Percentiles rank a stretch among this genome's conserved stretches.
phyloP scores from a whole-genome alignment of 2,888 invertebrate genomes.

The Torymus texanus region DNA sequence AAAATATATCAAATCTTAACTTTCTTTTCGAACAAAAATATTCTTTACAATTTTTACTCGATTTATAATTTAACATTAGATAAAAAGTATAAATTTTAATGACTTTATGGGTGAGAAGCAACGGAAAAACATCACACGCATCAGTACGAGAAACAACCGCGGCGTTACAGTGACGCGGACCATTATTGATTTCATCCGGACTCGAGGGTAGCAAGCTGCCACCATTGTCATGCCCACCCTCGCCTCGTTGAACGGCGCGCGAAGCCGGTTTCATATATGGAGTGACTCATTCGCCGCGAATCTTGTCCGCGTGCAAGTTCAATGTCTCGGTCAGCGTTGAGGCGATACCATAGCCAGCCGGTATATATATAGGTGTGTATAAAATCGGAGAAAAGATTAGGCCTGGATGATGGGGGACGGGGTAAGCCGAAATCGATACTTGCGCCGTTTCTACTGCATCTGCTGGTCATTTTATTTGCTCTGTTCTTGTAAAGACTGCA shows the following conservation, averaged over 20 bases:
- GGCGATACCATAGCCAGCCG: too few species aligned
- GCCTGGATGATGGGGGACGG: not conserved
- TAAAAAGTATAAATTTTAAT: too few species aligned
- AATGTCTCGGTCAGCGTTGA: slow-evolving; percentile 10
- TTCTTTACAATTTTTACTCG: too few species aligned
- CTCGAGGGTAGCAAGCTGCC: slow-evolving; percentile 47
- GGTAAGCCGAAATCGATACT: slow-evolving; percentile 28
- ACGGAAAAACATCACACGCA: too few species aligned
- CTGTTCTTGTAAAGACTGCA: too few species aligned
- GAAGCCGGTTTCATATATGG: not conserved
- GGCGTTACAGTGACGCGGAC: not conserved
- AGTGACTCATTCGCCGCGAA: slow-evolving; percentile 52
- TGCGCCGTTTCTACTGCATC: not conserved
- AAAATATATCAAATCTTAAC: too few species aligned
- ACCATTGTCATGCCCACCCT: slow-evolving; percentile 1
- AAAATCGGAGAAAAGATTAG: slow-evolving; percentile 7
- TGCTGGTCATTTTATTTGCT: not conserved
- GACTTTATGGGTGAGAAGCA: too few species aligned
- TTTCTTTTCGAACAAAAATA: too few species aligned
- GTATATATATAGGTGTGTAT: not conserved
- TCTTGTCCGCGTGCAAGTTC: slow-evolving; percentile 31
- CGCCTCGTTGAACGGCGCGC: not conserved
- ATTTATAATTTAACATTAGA: too few species aligned
- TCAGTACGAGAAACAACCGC: not conserved
- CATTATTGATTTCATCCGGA: slow-evolving; percentile 67